A percentile compares a stretch with the other conserved stretches of the same genome.
These are phyloP conservation scores for Lycodopsis pacificus DNA, from an alignment of 2,797 vertebrate species.

Conservation along the genomic window DNA sequence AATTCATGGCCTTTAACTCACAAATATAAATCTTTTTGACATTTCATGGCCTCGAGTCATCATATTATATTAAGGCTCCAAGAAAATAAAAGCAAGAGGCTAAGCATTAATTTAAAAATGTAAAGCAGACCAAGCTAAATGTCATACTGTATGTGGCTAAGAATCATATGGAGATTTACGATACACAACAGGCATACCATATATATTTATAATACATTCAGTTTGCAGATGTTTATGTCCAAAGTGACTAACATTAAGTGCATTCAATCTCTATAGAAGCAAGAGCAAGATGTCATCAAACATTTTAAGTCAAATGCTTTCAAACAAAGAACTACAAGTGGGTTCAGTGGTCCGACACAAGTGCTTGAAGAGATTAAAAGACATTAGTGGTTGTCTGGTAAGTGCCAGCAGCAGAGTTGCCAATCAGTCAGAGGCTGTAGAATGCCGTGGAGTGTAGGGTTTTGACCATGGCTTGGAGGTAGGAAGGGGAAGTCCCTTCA, in stretches of 20 bases:
- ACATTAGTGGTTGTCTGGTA: conserved; percentile 2
- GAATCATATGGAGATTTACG: too few species aligned
- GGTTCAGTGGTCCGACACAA: background rate
- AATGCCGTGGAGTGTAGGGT: background rate
- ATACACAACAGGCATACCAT: background rate
- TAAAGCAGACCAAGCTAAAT: too few species aligned
- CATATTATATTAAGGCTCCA: background rate
- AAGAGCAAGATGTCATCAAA: background rate
- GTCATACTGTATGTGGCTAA: too few species aligned
- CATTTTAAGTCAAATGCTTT: background rate
- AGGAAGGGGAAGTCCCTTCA: background rate
- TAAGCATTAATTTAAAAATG: too few species aligned
- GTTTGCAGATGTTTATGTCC: conserved; percentile 13
- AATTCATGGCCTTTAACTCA: conserved; percentile 41
- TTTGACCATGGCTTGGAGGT: background rate
- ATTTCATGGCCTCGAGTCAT: conserved; percentile 37
- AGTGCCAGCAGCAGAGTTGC: background rate
- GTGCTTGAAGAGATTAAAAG: background rate
- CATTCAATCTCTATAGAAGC: background rate
- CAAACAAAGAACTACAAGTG: background rate
- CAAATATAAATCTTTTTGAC: conserved; percentile 58
- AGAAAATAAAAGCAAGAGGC: too few species aligned
- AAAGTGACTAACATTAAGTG: background rate
- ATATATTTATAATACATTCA: conserved; percentile 9
- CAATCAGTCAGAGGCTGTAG: background rate